Percentiles rank a stretch among this genome's conserved stretches.
These are phyloP conservation scores for Urophycis tenuis DNA, from an alignment of 2,797 vertebrate genomes.

Conservation along the genomic window DNA sequence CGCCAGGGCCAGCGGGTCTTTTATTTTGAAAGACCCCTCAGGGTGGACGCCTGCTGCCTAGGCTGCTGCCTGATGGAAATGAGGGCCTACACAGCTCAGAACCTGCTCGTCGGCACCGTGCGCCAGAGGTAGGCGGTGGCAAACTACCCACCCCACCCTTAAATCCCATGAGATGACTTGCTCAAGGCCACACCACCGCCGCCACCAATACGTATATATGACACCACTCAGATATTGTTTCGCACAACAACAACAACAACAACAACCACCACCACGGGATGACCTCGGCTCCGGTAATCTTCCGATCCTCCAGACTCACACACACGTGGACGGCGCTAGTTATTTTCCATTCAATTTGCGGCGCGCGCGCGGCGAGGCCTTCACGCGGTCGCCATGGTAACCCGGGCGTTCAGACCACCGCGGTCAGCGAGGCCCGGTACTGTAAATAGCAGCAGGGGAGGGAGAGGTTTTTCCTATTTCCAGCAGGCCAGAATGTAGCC, in stretches of 20 bases:
- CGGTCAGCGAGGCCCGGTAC: conserved; percentile 23
- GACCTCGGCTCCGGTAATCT: background rate
- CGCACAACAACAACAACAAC: background rate
- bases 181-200: background rate
- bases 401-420: conserved; percentile 17
- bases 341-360: conserved; percentile 30
- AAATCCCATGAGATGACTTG: background rate
- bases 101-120: conserved; percentile 61
- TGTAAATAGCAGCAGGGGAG: conserved; percentile 50
- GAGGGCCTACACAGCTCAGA: conserved; percentile 59
- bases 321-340: conserved; percentile 25
- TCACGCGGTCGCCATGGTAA: conserved; percentile 16
- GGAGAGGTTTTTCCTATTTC: conserved; percentile 33
- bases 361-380: background rate
- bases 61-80: conserved; percentile 77
- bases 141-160: too few species aligned
- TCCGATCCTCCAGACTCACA: conserved; percentile 28
- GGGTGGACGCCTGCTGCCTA: conserved; percentile 66
- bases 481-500: conserved; percentile 25
- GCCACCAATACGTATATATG: background rate
- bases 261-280: background rate
- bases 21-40: conserved; percentile 67
- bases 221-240: background rate
- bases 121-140: conserved; percentile 50
- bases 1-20: conserved; percentile 58